A percentile compares a stretch with the other conserved stretches of the same genome.
Conservation (phyloP, 2,797 vertebrate genomes). For the Xenentodon cancila region DNA sequence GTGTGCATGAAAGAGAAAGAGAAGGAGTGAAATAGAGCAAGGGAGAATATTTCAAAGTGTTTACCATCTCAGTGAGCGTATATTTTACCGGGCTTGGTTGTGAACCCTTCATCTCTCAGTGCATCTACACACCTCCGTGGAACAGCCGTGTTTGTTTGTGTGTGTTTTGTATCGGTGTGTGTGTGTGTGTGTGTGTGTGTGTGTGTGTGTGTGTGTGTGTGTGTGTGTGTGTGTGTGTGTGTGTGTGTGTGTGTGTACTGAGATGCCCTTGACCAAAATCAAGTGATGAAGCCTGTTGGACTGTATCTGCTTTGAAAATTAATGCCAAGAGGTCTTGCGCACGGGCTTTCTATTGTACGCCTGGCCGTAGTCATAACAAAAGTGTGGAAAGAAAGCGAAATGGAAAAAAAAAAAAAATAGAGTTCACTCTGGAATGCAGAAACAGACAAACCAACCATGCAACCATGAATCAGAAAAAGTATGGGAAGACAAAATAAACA, state of each 20-base stretch:
- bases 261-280: conserved; percentile 72
- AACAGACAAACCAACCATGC: conserved; percentile 2
- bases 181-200: conserved; percentile 33
- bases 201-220: conserved; percentile 33
- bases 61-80: conserved; percentile 54
- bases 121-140: conserved; percentile 42
- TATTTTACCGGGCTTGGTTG: conserved; percentile 53
- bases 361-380: conserved; percentile 23
- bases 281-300: conserved; percentile 62
- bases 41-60: conserved; percentile 62
- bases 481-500: background rate
- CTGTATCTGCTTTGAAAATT: conserved; percentile 74
- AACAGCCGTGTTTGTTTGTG: conserved; percentile 30
- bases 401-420: background rate
- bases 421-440: conserved; percentile 5
- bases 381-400: conserved; percentile 3
- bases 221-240: conserved; percentile 27
- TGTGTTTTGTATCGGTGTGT: conserved; percentile 44
- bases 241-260: conserved; percentile 32
- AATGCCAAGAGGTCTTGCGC: conserved; percentile 69
- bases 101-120: conserved; percentile 64
- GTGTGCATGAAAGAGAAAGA: conserved; percentile 27
- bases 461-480: background rate
- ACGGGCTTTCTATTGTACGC: conserved; percentile 40
- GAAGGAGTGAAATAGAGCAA: conserved; percentile 25